Percentiles rank a stretch among this genome's conserved stretches.
phyloP scores from a whole-genome alignment of 1,140 invertebrate species.

The Scaptodrosophila lebanonensis region DNA sequence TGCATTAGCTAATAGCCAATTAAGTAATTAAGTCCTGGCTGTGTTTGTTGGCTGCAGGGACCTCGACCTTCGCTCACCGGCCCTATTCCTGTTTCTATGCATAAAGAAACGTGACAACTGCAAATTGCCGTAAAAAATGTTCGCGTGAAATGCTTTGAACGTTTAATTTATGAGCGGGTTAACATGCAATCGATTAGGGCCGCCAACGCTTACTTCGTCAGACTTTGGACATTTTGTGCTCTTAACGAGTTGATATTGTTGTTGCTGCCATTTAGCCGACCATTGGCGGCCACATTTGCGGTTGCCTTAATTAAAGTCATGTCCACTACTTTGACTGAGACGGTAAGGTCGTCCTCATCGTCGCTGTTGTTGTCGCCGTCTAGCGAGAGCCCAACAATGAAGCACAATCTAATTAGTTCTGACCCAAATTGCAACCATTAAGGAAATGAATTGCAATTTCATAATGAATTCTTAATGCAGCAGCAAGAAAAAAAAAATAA shows the following conservation, averaged over 20 bases:
- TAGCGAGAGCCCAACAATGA: too few relatives aligned
- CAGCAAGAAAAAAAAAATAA: not conserved
- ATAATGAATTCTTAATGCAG: conserved; percentile 15
- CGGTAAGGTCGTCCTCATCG: too few relatives aligned
- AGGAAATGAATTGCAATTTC: conserved; percentile 58
- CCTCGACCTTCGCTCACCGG: too few relatives aligned
- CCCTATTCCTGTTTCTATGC: too few relatives aligned
- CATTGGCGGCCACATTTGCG: conserved; percentile 38
- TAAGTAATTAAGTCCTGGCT: conserved; percentile 66
- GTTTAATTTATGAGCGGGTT: conserved; percentile 32
- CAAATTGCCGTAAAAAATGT: conserved; percentile 40
- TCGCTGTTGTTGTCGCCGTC: too few relatives aligned
- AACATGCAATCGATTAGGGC: not conserved
- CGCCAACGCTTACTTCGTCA: too few relatives aligned
- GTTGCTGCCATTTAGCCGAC: conserved; percentile 34
- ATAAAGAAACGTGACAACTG: conserved; percentile 64
- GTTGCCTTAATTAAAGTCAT: conserved; percentile 51
- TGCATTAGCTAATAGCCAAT: conserved; percentile 66
- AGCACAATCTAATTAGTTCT: conserved; percentile 54
- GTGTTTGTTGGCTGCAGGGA: too few relatives aligned
- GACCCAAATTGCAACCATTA: conserved; percentile 62
- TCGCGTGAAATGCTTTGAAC: conserved; percentile 25
- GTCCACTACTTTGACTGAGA: conserved; percentile 30
- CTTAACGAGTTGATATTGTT: too few relatives aligned
- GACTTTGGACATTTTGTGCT: too few relatives aligned